Percentiles rank a stretch among this genome's conserved stretches.
phyloP scores from a whole-genome alignment of 2,113 vertebrate species.

The Oreochromis tanganicae region DNA sequence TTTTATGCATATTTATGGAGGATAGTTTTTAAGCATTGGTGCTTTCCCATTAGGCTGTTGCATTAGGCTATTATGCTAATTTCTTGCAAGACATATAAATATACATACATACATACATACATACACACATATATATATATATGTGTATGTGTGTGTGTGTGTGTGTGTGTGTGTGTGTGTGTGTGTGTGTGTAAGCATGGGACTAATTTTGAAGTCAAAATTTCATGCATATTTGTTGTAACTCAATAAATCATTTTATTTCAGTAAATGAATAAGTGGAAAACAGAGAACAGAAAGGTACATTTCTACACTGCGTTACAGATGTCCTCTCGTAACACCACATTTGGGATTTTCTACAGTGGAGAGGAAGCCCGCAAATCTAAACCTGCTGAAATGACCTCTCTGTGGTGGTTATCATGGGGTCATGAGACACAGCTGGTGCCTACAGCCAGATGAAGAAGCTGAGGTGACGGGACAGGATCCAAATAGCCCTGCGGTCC shows the following conservation, averaged over 20 bases:
- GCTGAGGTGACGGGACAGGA: conserved; percentile 13
- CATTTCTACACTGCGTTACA: not conserved
- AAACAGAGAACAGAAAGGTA: not conserved
- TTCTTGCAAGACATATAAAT: not conserved
- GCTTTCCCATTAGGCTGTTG: not conserved
- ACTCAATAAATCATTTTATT: not conserved
- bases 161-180: too few relatives aligned
- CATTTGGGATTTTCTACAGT: not conserved
- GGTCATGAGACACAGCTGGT: conserved; percentile 57
- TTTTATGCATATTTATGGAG: not conserved
- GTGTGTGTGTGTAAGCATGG: fast-evolving
- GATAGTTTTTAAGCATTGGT: not conserved
- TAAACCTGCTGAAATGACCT: not conserved
- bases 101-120: fast-evolving
- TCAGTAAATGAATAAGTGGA: not conserved
- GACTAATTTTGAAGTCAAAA: not conserved
- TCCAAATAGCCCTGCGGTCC: conserved; percentile 27
- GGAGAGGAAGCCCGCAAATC: not conserved
- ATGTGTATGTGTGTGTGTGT: too few relatives aligned
- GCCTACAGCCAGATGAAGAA: conserved; percentile 10
- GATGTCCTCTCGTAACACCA: fast-evolving
- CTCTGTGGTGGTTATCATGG: not conserved
- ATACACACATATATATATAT: fast-evolving
- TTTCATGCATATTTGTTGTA: not conserved
- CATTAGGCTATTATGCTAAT: not conserved